Evolutionary conservation across 2,797 vertebrate species (phyloP), one percentile per base, ranked within the genome.

Genomic region (Bradypodion ventrale): DNA sequence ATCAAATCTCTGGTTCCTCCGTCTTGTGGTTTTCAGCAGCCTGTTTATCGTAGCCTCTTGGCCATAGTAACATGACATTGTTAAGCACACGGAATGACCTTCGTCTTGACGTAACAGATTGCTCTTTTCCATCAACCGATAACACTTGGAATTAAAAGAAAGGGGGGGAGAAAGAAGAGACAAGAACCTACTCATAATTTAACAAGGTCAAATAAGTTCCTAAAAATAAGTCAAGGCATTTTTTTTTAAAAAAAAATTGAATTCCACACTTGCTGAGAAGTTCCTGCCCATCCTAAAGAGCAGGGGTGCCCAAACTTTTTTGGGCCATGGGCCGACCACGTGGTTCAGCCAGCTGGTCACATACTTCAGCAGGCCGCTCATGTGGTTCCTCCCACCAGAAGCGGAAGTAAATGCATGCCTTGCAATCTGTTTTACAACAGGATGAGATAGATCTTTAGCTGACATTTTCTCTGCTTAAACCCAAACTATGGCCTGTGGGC

Each of bases 51-150:
- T 88, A 91, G 85, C 82, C 83, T 37, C 92, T 88, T 92, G 88
- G 83, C 82, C 87, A 75, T 84, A 89, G 75, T 93, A 90, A 91
- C 84, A 90, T 78, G 79, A 87, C 87, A 88, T 92, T 93, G 93
- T 84, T 88, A 90, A 68, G 7, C 85, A 88, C 25, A 52, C 79
- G 80, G 68, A 91, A 81, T 87, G 91, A 40, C 87, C 85, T 84
- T 90, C 88, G 90, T 93, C 86, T 85, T 84, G 63, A 93, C 89
- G 87, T 84, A 91, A 82, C 84, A 92, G 88, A 91, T 89, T 80
- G 60, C 87, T 86, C 74, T 85, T 89, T 86, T 83, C 69, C 83
- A 90, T 90, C 78, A 81, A 75, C 78, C 83, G 84, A 81, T 52
- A 85, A 69, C 40, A 49, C 46, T 56, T 63, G 35, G 19, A 70